phyloP scores from a whole-genome alignment of 2,797 vertebrate species.

The Mormyrus hasselquistii region DNA sequence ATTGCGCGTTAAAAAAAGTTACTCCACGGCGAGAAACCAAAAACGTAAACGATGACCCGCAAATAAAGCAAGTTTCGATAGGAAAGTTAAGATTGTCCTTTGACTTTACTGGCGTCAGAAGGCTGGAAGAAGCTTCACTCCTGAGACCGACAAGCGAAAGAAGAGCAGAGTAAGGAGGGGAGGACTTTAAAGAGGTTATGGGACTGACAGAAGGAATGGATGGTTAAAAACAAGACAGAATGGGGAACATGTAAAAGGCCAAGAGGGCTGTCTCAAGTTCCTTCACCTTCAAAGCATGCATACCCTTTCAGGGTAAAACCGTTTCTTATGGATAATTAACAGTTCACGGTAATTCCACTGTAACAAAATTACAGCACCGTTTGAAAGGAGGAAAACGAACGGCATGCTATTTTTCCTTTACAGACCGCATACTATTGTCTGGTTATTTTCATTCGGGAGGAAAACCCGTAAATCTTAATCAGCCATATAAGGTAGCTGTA shows the following conservation, averaged over 20 bases:
- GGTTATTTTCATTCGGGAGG: not conserved
- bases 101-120: not conserved
- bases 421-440: not conserved
- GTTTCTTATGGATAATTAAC: not conserved
- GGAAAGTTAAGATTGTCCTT: not conserved
- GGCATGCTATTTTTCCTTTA: not conserved
- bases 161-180: constrained; percentile 23
- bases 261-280: not conserved
- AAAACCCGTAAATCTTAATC: not conserved
- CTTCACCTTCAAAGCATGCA: not conserved
- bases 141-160: constrained; percentile 26
- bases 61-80: not conserved
- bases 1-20: not conserved
- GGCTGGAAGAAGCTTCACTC: constrained; percentile 10
- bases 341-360: not conserved
- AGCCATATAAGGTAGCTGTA: not conserved
- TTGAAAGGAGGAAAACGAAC: not conserved
- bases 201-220: constrained; percentile 18
- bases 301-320: not conserved
- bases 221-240: constrained; percentile 32
- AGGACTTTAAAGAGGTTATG: constrained; percentile 34
- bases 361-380: not conserved
- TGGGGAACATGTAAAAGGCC: constrained; percentile 36
- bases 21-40: not conserved
- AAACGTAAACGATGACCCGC: not conserved